These are phyloP conservation scores for Gallinago stenura DNA, from an alignment of 2,797 vertebrate genomes.

Conservation along the genomic window DNA sequence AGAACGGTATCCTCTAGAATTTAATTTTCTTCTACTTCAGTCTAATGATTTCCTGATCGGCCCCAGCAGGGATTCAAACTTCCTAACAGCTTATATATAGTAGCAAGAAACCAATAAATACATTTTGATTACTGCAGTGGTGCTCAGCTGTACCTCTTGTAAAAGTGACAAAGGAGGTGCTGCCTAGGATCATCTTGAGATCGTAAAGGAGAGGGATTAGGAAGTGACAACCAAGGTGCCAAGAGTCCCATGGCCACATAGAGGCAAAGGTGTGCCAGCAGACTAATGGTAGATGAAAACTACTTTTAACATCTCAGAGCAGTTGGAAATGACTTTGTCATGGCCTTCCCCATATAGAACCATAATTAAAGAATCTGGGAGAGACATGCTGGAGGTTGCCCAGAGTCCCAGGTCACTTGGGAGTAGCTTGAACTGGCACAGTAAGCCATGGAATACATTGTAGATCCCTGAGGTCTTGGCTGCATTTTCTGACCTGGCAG, in stretches of 20 bases:
- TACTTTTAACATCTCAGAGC: not conserved
- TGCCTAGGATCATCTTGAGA: not conserved
- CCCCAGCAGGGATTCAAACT: slow-evolving; percentile 20
- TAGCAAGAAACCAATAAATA: slow-evolving; percentile 14
- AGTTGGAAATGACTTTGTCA: not conserved
- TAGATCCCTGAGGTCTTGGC: not conserved
- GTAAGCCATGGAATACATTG: not conserved
- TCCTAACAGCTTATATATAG: slow-evolving; percentile 16
- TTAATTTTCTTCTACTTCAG: slow-evolving; percentile 42
- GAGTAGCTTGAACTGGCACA: not conserved
- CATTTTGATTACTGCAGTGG: slow-evolving; percentile 18
- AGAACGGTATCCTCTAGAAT: not conserved
- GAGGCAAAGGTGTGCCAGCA: not conserved
- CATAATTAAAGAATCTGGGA: not conserved
- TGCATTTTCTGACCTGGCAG: not conserved
- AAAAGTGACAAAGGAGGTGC: not conserved
- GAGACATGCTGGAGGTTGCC: not conserved
- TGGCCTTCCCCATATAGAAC: not conserved
- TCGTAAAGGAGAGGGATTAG: not conserved
- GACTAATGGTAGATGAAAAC: not conserved
- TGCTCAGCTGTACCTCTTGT: not conserved
- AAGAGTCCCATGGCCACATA: not conserved
- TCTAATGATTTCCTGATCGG: slow-evolving; percentile 25
- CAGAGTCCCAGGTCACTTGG: not conserved
- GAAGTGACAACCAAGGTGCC: not conserved